Percentiles rank a stretch among this genome's conserved stretches.
phyloP scores from a whole-genome alignment of 2,113 vertebrate genomes.

The Fulmarus glacialis region DNA sequence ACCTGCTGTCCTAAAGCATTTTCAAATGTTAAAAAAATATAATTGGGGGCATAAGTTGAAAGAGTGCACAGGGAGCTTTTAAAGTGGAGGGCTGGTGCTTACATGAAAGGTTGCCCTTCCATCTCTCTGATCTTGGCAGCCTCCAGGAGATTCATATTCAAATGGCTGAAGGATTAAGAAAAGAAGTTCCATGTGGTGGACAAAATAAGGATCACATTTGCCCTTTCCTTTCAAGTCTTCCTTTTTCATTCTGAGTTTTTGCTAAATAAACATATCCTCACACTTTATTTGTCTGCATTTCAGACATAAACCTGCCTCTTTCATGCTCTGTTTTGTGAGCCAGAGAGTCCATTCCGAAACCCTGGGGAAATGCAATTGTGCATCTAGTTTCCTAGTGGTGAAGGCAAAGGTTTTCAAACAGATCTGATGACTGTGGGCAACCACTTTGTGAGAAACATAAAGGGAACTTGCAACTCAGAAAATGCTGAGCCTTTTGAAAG shows the following conservation, averaged over 20 bases:
- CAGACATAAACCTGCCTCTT: neutral
- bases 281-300: neutral
- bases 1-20: neutral
- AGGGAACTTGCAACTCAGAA: neutral
- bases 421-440: neutral
- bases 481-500: slow-evolving; percentile 41
- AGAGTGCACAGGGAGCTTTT: neutral
- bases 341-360: neutral
- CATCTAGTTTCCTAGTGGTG: neutral
- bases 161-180: slow-evolving; percentile 25
- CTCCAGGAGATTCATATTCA: neutral
- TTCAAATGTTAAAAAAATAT: neutral
- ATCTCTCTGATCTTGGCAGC: neutral
- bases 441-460: neutral
- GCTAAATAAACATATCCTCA: slow-evolving; percentile 12
- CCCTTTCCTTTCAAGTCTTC: slow-evolving; percentile 10
- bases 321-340: neutral
- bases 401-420: slow-evolving; percentile 22
- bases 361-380: neutral
- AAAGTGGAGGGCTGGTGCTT: neutral
- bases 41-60: neutral
- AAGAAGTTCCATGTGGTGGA: neutral
- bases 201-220: slow-evolving; percentile 18
- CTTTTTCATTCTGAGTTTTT: neutral
- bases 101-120: neutral